phyloP scores from a whole-genome alignment of 2,113 vertebrate species.

The Mohoua ochrocephala region DNA sequence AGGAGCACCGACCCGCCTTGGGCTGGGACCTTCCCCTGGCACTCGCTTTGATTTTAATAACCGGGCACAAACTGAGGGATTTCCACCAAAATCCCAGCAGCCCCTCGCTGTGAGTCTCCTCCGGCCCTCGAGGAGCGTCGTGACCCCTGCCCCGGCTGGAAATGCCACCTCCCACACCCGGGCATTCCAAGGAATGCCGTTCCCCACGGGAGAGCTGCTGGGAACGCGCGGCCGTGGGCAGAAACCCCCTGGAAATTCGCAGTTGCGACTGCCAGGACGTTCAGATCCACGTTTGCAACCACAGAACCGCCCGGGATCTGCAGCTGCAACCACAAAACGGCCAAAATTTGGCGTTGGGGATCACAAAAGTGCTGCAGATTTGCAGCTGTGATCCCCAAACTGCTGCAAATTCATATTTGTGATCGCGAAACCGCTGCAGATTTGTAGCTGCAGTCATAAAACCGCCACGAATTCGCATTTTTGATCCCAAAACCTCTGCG shows the following conservation, averaged over 20 bases:
- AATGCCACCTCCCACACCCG: background rate
- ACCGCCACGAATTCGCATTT: too few relatives aligned
- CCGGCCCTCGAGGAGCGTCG: background rate
- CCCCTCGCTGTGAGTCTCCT: background rate
- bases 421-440: rapidly evolving
- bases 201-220: background rate
- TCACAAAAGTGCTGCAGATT: background rate
- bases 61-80: background rate
- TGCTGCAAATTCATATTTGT: rapidly evolving
- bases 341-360: background rate
- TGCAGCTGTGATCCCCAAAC: background rate
- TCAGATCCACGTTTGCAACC: rapidly evolving
- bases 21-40: background rate
- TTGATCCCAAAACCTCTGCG: rapidly evolving
- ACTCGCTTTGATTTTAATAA: background rate
- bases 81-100: background rate
- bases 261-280: background rate
- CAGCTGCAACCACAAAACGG: background rate
- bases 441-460: background rate
- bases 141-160: background rate
- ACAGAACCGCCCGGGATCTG: rapidly evolving
- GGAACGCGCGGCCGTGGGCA: rapidly evolving
- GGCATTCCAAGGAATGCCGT: rapidly evolving
- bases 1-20: background rate
- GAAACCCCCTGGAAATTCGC: background rate